A percentile compares a stretch with the other conserved stretches of the same genome.
phyloP scores from a whole-genome alignment of 2,113 vertebrate species.

The Gallinago media region DNA sequence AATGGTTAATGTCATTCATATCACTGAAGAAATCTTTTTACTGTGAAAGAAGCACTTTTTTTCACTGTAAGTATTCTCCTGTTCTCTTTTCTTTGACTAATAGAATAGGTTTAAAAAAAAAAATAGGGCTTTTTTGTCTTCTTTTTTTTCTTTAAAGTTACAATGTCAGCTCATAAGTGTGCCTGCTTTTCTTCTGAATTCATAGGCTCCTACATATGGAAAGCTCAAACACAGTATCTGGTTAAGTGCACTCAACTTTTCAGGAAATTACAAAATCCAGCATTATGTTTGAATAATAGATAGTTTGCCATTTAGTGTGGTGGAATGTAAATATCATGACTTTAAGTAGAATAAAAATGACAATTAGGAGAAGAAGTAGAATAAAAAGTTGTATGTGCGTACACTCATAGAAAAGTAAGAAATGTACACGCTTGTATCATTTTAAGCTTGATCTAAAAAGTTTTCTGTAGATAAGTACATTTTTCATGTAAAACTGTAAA shows the following conservation, averaged over 20 bases:
- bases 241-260: neutral
- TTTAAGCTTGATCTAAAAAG: neutral
- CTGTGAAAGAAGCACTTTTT: neutral
- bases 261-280: neutral
- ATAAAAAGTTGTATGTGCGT: neutral
- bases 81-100: neutral
- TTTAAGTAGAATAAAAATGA: neutral
- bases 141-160: neutral
- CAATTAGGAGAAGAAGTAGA: too few species aligned
- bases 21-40: neutral
- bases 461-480: neutral
- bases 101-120: neutral
- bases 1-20: neutral
- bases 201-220: neutral
- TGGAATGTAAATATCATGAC: neutral
- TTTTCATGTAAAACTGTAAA: neutral
- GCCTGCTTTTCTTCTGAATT: neutral
- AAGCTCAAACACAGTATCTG: neutral
- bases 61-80: neutral
- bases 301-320: neutral
- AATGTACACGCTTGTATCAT: neutral
- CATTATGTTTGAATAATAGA: neutral
- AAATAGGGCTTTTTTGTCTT: neutral
- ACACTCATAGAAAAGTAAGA: neutral
- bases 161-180: neutral